Base-by-base conservation (phyloP, 2,113 vertebrate species). In the Mionectes macconnelli region DNA sequence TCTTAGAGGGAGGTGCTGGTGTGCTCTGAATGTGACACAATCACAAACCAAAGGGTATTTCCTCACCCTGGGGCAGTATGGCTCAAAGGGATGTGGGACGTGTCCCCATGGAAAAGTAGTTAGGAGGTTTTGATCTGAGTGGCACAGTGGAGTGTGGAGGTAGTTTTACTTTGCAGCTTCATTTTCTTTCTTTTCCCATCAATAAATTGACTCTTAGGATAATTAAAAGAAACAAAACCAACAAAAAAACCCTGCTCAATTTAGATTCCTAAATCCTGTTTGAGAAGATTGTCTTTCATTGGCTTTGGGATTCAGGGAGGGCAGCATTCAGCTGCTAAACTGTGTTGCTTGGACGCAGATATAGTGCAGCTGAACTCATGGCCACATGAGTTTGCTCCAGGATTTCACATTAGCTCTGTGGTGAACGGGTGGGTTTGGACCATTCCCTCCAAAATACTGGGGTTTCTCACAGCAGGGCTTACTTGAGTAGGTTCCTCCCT, bases 281-380 rank as follows among this genome's bases (percentile, higher is more conserved):
- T 95, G 69, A 74, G 72, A 83, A 31, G n/a, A 53, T 24, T 85
- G 50, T 45, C 49, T 88, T 93, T 73, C 14, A 10, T 10, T 27
- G 31, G 67, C 77, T 45, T 10, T 76, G 40, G 28, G 72, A 80
- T 92, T 76, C 85, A 73, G 49, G 57, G 30, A 84, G 52, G 53
- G 44, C 62, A 52, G 39, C 0, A 1, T 57, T 89, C 60, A 52
- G 62, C 35, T 60, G 66, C n/a, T 73, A n/a, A n/a, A 50, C 62
- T 52, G 14, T 57, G 55, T 82, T 8, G 0, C 57, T 49, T 49
- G 66, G 50, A 90, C 67, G 82, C 62, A 88, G 63, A 62, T 85
- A 27, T 0, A 1, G 7, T 56, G 20, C 53, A 53, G 62, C 60
- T 6, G 5, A 94, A 22, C 22, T 79, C 1, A 0, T 76, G 66